Base-by-base conservation (phyloP, 1,140 invertebrate species). In the Polypedilum vanderplanki region DNA sequence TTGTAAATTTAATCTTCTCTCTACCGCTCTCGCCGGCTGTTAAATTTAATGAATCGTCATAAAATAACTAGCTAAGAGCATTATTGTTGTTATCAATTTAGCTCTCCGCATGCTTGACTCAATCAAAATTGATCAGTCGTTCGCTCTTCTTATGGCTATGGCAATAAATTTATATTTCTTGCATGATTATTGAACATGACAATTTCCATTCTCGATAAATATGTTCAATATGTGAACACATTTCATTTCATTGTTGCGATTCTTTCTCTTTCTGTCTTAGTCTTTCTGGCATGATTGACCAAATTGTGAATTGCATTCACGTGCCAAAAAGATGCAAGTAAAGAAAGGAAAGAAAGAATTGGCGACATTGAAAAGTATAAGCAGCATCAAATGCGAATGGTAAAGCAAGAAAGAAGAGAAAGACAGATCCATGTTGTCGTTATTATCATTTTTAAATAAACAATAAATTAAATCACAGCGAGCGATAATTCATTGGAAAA, bases 391-490 rank as follows among this genome's bases (percentile, higher is more conserved):
- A 15, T 46, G 8, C 41, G 64, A 67, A n/a, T 67, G 3, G n/a
- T 15, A 17, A 67, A 67, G n/a, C 15, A 2, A 67, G n/a, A 15
- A 4, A 7, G 4, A 65, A 17, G 18, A 67, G 41, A 46, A 46
- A 10, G 41, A n/a, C n/a, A 46, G 41, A 10, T 46, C 41, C 41
- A 46, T 46, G 41, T 46, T 46, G n/a, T 67, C 64, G 64, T 67
- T 67, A 67, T 67, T 67, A 67, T 67, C 64, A 67, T 67, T 67
- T n/a, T 67, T 67, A 67, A 67, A 20, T 67, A 67, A 67, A 67
- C 64, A 67, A 67, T 67, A 67, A 67, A 67, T 67, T 67, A 67
- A 67, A 67, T 67, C 18, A 67, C 41, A 46, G 41, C 41, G 41
- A 46, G 41, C 41, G 41, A 46, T 46, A 46, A 46, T 46, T 46